A percentile compares a stretch with the other conserved stretches of the same genome.
Conservation (phyloP, 1,140 invertebrate species). For the Anthonomus grandis region DNA sequence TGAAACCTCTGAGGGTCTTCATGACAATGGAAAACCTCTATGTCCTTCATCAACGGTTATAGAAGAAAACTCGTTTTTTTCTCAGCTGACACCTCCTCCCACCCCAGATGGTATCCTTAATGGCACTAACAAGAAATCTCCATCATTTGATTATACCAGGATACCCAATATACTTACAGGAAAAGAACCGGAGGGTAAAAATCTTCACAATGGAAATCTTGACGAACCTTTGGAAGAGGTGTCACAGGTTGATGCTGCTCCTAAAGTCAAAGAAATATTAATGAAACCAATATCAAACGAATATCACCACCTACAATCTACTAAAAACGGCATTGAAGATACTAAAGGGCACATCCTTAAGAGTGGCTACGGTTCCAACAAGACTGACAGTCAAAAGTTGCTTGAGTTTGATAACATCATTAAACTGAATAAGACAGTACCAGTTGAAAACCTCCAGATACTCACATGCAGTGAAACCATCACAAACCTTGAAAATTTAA, state of each 20-base stretch:
- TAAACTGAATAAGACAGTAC: constrained; percentile 17
- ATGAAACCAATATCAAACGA: background rate
- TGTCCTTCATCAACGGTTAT: too few relatives aligned
- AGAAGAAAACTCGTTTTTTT: constrained; percentile 7
- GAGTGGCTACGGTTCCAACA: constrained; percentile 16
- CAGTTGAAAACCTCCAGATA: too few relatives aligned
- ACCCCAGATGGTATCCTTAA: constrained; percentile 34
- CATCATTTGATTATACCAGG: constrained; percentile 23
- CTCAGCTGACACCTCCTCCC: constrained; percentile 38
- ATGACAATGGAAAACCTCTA: background rate
- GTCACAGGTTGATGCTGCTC: background rate
- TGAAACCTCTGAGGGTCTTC: background rate
- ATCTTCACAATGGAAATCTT: too few relatives aligned
- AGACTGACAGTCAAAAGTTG: constrained; percentile 23
- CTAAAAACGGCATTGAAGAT: too few relatives aligned
- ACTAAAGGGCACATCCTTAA: too few relatives aligned
- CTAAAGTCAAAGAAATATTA: background rate
- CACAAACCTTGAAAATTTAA: too few relatives aligned
- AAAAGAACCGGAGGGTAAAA: constrained; percentile 12
- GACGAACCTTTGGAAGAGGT: background rate
- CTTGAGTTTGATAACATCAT: constrained; percentile 16
- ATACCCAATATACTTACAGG: constrained; percentile 11
- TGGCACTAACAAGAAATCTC: constrained; percentile 5
- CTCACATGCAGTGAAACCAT: too few relatives aligned
- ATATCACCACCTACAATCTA: too few relatives aligned